Percentiles rank a stretch among this genome's conserved stretches.
Evolutionary conservation across 1,140 invertebrate genomes (phyloP).

Genomic region (Drosophila asahinai): DNA sequence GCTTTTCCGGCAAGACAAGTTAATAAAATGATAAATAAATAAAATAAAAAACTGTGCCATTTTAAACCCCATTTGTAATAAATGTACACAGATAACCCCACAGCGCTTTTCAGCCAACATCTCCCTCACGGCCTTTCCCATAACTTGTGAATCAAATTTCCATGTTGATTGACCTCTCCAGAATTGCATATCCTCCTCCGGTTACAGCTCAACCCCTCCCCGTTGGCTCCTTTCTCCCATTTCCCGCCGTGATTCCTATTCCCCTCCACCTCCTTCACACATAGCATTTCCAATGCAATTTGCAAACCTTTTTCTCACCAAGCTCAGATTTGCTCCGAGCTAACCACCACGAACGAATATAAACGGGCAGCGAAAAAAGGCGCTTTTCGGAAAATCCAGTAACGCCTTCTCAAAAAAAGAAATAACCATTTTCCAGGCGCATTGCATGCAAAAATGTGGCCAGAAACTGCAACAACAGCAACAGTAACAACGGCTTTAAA

Average conservation of each 20-base stretch:
- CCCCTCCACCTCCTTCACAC: slow-evolving; percentile 17
- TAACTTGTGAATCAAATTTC: slow-evolving; percentile 57
- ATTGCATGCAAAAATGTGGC: slow-evolving; percentile 80
- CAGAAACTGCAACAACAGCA: slow-evolving; percentile 34
- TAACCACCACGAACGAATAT: slow-evolving; percentile 49
- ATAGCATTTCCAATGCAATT: slow-evolving; percentile 62
- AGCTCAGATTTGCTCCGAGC: slow-evolving; percentile 64
- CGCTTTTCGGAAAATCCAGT: slow-evolving; percentile 62
- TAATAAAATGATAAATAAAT: background rate
- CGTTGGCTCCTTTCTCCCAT: slow-evolving; percentile 18
- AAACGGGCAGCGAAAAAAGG: slow-evolving; percentile 16
- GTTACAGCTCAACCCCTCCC: slow-evolving; percentile 10
- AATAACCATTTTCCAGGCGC: slow-evolving; percentile 66
- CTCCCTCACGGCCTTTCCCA: slow-evolving; percentile 36
- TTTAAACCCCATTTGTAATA: slow-evolving; percentile 1
- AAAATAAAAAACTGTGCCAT: background rate
- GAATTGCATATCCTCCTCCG: slow-evolving; percentile 50
- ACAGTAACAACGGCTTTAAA: slow-evolving; percentile 49
- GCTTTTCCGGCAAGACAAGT: background rate
- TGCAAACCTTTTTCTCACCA: slow-evolving; percentile 63
- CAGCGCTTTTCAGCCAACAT: background rate
- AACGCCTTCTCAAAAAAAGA: slow-evolving; percentile 73
- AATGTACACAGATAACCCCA: background rate
- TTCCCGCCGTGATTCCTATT: slow-evolving; percentile 17
- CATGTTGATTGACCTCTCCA: slow-evolving; percentile 53